phyloP scores from a whole-genome alignment of 2,113 vertebrate species.

The Serinus canaria region DNA sequence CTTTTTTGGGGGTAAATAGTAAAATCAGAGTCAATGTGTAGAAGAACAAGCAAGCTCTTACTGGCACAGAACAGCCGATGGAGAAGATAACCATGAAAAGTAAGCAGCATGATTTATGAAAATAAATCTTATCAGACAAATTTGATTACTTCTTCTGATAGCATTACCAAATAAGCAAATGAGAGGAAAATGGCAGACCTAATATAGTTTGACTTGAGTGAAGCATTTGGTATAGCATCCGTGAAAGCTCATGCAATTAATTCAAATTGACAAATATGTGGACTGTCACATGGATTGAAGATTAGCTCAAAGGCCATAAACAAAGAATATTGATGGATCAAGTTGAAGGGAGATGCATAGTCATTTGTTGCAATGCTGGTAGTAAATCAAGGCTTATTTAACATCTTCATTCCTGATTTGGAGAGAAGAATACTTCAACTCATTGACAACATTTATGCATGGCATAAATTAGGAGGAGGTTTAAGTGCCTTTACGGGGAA shows the following conservation, averaged over 20 bases:
- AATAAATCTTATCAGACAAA: constrained; percentile 45
- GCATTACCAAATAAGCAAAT: constrained; percentile 38
- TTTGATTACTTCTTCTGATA: constrained; percentile 44
- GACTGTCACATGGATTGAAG: not conserved
- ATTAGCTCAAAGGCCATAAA: constrained; percentile 43
- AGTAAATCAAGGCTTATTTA: constrained; percentile 26
- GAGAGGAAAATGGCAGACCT: constrained; percentile 40
- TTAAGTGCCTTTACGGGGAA: not conserved
- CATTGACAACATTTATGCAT: not conserved
- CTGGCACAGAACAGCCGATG: not conserved
- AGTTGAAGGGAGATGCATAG: not conserved
- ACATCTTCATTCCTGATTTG: not conserved
- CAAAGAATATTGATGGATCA: constrained; percentile 18
- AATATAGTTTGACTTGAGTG: constrained; percentile 42
- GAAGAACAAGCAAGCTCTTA: not conserved
- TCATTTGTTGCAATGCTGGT: not conserved
- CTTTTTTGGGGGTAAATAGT: not conserved
- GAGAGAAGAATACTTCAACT: not conserved
- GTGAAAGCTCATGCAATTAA: constrained; percentile 14
- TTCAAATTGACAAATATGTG: constrained; percentile 32
- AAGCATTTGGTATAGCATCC: not conserved
- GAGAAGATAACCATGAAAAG: not conserved
- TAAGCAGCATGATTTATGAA: not conserved
- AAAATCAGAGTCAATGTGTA: not conserved
- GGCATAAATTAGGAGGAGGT: not conserved